Base-by-base conservation (phyloP, 23 tunicate genomes). In the Ascidia mentula region DNA sequence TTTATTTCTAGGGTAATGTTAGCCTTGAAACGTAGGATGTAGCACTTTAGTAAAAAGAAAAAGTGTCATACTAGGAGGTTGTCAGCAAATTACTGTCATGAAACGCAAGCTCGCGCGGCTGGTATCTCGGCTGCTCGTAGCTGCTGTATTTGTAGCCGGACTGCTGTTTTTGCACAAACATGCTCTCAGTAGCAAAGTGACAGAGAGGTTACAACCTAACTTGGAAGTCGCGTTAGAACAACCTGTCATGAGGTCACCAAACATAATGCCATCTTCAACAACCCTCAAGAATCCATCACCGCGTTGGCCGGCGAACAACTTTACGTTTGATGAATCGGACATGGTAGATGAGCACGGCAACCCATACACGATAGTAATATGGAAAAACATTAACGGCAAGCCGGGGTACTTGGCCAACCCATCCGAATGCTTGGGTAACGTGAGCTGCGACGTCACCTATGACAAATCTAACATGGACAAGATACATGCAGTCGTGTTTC, bases 391-490 rank as follows among this genome's bases (percentile, higher is more conserved):
- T 46, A n/a, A 22, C 46, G 87, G 87, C n/a, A 80, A 69, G 40
- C 83, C 87, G 1, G 93, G 87, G 18, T 93, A 93, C 59, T 31
- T 84, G 45, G 98, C 98, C 8, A 93, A 93, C 71, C 93, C 98
- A 20, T 31, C 69, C 38, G 98, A 78, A 31, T 93, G 98, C 69
- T 69, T 81, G 46, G 98, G 82, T 35, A 82, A 88, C 77, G 71
- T 93, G 26, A 86, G 88, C 40, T 93, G 98, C 40, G 72, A 80
- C 8, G 70, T 88, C 32, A 77, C 88, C 13, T 93, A 88, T 69
- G 85, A 80, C 34, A 40, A 59, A 46, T 18, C 42, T 18, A 34
- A 30, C 39, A 31, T 74, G 34, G 53, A 37, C 38, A 42, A 76
- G 34, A 86, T 88, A 13, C 95, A 84, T 46, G 98, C 98, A 4